Evolutionary conservation across 2,113 vertebrate genomes (phyloP).

Genomic region (Trogon surrucura): DNA sequence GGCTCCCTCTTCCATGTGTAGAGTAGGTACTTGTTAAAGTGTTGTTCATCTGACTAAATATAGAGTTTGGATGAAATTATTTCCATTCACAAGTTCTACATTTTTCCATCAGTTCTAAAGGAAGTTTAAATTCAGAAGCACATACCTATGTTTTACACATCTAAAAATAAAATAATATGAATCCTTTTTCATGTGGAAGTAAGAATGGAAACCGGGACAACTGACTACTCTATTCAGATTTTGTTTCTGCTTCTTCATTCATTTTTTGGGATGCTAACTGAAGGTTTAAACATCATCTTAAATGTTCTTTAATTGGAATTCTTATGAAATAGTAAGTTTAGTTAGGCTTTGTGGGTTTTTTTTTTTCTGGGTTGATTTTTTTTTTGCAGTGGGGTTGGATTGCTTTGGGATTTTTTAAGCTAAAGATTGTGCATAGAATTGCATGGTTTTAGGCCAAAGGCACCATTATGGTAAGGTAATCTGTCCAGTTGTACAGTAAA

Average conservation of each 20-base stretch:
- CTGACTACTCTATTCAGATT: not conserved
- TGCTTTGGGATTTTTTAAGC: not conserved
- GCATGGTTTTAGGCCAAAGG: not conserved
- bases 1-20: not conserved
- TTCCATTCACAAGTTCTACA: not conserved
- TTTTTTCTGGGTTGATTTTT: not conserved
- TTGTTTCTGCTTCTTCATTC: not conserved
- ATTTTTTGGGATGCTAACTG: not conserved
- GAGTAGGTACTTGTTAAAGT: not conserved
- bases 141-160: not conserved
- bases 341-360: not conserved
- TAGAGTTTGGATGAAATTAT: not conserved
- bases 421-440: not conserved
- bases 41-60: not conserved
- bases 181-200: not conserved
- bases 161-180: not conserved
- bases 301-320: not conserved
- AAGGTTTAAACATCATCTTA: not conserved
- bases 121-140: not conserved
- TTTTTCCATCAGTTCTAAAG: not conserved
- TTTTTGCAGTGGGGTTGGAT: not conserved
- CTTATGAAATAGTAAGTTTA: not conserved
- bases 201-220: not conserved
- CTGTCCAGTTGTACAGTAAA: not conserved
- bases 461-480: accelerated